phyloP scores from a whole-genome alignment of 2,797 vertebrate genomes.

The Pipistrellus pygmaeus region DNA sequence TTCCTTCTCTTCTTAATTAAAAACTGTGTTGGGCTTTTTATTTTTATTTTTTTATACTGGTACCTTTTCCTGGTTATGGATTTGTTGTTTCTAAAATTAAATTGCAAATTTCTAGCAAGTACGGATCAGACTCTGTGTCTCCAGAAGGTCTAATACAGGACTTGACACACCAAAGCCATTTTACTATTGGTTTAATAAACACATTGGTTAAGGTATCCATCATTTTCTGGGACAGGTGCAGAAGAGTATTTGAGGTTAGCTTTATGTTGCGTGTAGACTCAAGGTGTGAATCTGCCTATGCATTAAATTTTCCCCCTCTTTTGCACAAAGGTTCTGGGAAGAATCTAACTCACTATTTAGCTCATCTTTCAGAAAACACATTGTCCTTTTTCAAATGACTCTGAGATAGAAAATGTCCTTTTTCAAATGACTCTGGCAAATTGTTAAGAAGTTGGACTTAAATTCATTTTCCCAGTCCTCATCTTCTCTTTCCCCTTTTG shows the following conservation, averaged over 20 bases:
- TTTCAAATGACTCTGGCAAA: background rate
- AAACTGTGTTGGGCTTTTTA: background rate
- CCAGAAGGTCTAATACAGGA: background rate
- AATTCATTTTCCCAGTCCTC: too few relatives aligned
- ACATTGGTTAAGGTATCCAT: background rate
- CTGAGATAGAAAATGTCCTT: background rate
- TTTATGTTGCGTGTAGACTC: background rate
- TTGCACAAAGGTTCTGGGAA: background rate
- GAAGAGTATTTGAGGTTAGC: background rate
- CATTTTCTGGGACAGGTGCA: background rate
- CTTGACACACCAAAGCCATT: background rate
- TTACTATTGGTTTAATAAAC: background rate
- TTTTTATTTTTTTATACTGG: background rate
- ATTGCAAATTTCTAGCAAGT: background rate
- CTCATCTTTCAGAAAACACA: background rate
- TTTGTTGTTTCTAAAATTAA: conserved; percentile 47
- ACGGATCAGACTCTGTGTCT: background rate
- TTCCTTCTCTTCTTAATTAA: conserved; percentile 35
- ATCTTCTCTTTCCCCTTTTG: too few relatives aligned
- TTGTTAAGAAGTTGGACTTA: too few relatives aligned
- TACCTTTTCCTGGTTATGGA: background rate
- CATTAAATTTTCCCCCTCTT: background rate
- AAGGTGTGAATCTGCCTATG: background rate
- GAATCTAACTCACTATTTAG: background rate
- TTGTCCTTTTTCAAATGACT: background rate